phyloP scores from a whole-genome alignment of 2,113 vertebrate species.

The Campylomormyrus numenius region DNA sequence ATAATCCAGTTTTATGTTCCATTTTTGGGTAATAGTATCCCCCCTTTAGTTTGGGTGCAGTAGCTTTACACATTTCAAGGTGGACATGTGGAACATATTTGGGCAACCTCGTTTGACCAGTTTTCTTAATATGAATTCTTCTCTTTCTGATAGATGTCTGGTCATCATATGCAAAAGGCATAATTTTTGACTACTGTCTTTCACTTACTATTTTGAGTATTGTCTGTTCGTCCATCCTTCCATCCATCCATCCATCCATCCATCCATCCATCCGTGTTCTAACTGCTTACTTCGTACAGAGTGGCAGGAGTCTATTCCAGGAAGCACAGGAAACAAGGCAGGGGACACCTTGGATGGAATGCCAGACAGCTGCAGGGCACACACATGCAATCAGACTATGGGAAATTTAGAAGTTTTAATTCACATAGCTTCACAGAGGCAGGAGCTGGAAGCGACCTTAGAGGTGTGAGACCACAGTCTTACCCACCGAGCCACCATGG shows the following conservation, averaged over 20 bases:
- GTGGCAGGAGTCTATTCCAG: neutral
- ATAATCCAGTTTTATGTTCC: constrained; percentile 55
- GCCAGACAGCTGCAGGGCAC: neutral
- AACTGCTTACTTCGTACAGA: neutral
- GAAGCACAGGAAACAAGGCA: neutral
- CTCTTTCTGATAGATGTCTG: neutral
- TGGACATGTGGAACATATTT: constrained; percentile 18
- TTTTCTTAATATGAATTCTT: neutral
- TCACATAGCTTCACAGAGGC: neutral
- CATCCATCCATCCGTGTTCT: neutral
- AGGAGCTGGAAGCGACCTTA: neutral
- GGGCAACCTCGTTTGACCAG: neutral
- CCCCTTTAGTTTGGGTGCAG: neutral
- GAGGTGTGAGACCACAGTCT: neutral
- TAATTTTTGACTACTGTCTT: neutral
- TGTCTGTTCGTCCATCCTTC: neutral
- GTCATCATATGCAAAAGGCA: neutral
- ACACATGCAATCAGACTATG: neutral
- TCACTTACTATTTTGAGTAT: neutral
- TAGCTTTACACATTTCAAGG: constrained; percentile 2
- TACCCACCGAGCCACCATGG: neutral
- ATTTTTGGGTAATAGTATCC: constrained; percentile 37
- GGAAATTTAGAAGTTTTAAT: neutral
- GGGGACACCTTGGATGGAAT: neutral
- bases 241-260: neutral